Base-by-base conservation (phyloP, 2,797 vertebrate species). In the Anabacerthia variegaticeps region DNA sequence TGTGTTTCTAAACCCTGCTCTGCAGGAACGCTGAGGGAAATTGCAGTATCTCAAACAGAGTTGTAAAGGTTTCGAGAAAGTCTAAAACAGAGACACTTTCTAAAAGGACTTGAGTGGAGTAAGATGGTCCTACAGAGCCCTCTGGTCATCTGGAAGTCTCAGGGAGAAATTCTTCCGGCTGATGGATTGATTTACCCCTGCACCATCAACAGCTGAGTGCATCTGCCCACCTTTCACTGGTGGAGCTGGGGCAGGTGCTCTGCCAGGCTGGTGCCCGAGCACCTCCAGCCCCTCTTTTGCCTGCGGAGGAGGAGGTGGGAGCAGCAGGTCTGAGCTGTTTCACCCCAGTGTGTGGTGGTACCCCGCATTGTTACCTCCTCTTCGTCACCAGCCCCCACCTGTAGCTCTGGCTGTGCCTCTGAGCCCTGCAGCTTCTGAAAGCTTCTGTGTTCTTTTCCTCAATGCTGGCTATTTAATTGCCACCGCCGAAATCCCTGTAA, bases 401-500 rank as follows among this genome's bases (percentile, higher is more conserved):
- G 96, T 83, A 68, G 92, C 26, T 63, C 77, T 73, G 68, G 73
- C 72, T 32, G 65, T 82, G 56, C 71, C 87, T 89, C 73, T 74
- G 94, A 93, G 75, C 91, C 96, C 97, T 88, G 72, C 92, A 48
- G 96, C 97, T 98, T 98, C 97, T 98, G 97, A 98, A 97, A 92
- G 85, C 75, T 71, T 44, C 96, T 85, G 43, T 81, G 81, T 96
- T 96, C 92, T 92, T 89, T 97, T 97, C 98, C 98, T 97, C 96
- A 98, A 95, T 93, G 63, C 85, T 0, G 0, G 78, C 83, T 73
- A 46, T 88, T 94, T 95, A 97, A 97, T 96, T 85, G 75, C 74
- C 95, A 43, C 95, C 51, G 44, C 93, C 79, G 14, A 79, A 95
- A 59, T 95, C 97, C 93, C 85, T 26, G 46, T 97, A 97, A 98